phyloP scores from a whole-genome alignment of 2,797 vertebrate genomes.

The Sarcoramphus papa region DNA sequence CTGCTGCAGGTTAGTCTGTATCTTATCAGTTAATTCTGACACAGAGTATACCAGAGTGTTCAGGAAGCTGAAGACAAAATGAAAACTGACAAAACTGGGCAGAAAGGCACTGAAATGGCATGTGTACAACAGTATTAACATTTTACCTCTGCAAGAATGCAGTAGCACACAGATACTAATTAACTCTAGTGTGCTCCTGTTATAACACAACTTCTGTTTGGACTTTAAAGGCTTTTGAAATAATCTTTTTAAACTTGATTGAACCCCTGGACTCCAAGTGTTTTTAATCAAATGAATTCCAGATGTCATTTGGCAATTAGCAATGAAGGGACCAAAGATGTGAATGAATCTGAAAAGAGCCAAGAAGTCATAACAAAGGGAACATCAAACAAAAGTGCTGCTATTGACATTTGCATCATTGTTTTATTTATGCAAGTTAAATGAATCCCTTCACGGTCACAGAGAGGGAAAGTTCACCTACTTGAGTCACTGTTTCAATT shows the following conservation, averaged over 20 bases:
- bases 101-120: not conserved
- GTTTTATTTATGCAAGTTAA: not conserved
- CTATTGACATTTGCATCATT: not conserved
- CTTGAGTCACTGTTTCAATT: not conserved
- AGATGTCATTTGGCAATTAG: not conserved
- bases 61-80: not conserved
- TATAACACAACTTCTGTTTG: not conserved
- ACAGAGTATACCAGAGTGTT: not conserved
- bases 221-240: not conserved
- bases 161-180: not conserved
- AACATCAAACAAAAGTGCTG: not conserved
- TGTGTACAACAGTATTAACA: fast-evolving
- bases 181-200: not conserved
- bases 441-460: not conserved
- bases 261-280: not conserved
- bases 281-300: not conserved
- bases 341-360: conserved; percentile 20
- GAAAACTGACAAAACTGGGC: not conserved
- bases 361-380: not conserved
- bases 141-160: not conserved
- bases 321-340: not conserved
- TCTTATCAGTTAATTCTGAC: not conserved
- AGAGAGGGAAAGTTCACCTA: not conserved
- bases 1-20: not conserved
- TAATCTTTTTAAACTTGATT: not conserved